Evolutionary conservation across 2,797 vertebrate genomes (phyloP).

Genomic region (Heliangelus exortis): DNA sequence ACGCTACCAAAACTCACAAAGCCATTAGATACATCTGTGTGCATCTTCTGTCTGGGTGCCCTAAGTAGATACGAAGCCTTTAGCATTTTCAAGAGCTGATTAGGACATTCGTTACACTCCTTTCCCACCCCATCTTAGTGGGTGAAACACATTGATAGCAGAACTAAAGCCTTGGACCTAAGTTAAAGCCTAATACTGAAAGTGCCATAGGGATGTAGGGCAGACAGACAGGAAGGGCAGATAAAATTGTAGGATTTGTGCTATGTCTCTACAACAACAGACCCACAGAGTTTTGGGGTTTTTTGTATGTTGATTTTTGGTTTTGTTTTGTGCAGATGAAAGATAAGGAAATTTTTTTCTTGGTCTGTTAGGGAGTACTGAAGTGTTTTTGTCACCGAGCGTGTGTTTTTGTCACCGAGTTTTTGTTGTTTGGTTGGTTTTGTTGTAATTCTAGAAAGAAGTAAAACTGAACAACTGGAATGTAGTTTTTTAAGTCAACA

Average conservation of each 20-base stretch:
- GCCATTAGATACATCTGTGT: background rate
- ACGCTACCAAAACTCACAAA: fast-evolving
- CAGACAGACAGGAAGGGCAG: background rate
- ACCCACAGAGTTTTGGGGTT: background rate
- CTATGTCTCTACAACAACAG: background rate
- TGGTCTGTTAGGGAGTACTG: background rate
- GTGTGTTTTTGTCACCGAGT: no score
- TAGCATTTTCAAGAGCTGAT: background rate
- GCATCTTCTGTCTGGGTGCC: background rate
- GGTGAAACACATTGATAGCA: background rate
- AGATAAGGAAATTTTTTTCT: background rate
- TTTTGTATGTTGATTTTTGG: background rate
- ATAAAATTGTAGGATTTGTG: background rate
- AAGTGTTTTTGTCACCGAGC: background rate
- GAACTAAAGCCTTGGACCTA: background rate
- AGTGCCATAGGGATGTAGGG: background rate
- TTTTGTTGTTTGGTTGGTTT: no score
- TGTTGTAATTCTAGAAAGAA: background rate
- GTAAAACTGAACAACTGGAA: background rate
- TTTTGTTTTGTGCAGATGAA: background rate
- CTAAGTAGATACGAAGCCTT: background rate
- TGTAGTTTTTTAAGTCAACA: background rate
- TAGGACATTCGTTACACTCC: background rate
- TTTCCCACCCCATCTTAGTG: background rate
- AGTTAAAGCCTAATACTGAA: background rate